Evolutionary conservation across 2,797 vertebrate species (phyloP).

Genomic region (Phylloscopus collybita): DNA sequence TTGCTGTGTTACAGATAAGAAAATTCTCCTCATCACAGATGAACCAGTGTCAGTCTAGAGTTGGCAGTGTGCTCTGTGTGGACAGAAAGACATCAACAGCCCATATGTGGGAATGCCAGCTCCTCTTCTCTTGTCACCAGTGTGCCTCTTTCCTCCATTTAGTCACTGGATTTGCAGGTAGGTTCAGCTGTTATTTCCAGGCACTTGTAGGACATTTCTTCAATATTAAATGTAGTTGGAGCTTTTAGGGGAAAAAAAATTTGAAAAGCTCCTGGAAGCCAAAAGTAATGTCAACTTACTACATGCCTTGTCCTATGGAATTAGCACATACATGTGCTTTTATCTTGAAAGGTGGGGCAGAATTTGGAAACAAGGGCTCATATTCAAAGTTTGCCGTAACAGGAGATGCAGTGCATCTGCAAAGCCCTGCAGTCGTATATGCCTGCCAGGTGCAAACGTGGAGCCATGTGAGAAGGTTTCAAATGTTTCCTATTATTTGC

Average conservation of each 20-base stretch:
- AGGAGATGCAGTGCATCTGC: background rate
- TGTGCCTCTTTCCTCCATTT: background rate
- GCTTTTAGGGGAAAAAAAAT: background rate
- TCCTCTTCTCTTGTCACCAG: background rate
- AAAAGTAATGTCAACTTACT: background rate
- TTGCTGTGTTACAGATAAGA: background rate
- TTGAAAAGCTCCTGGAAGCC: background rate
- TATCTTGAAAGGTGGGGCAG: background rate
- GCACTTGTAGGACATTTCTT: background rate
- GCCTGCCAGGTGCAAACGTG: background rate
- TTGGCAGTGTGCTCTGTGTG: background rate
- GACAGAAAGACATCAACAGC: background rate
- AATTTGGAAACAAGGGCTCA: background rate
- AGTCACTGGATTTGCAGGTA: background rate
- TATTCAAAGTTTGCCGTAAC: background rate
- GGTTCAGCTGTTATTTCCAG: background rate
- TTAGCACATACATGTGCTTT: background rate
- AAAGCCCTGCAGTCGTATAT: background rate
- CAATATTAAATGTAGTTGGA: background rate
- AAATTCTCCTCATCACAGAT: background rate
- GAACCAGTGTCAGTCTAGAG: background rate
- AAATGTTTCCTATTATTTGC: background rate
- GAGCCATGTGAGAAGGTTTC: background rate
- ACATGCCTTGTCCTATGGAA: background rate
- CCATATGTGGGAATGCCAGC: fast-evolving